Conservation (phyloP, 2,797 vertebrate genomes). For the Cercopithecus diana region DNA sequence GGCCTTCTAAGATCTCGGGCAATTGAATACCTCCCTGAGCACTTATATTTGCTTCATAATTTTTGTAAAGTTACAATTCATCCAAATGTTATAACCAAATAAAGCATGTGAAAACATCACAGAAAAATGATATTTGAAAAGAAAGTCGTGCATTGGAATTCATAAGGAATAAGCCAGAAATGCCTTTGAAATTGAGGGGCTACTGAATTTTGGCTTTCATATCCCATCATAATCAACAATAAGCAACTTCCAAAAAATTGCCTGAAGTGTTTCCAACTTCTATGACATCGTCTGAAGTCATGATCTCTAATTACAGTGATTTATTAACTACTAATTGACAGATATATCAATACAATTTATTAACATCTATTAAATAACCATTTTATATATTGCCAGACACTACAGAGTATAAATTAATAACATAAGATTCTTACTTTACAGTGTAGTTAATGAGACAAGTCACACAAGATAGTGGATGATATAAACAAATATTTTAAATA, state of each 20-base stretch:
- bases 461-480: neutral
- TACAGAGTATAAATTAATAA: neutral
- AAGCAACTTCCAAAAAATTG: neutral
- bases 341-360: neutral
- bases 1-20: conserved; percentile 44
- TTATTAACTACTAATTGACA: conserved; percentile 9
- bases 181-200: conserved; percentile 10
- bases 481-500: conserved; percentile 34
- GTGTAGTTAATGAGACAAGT: neutral
- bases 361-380: neutral
- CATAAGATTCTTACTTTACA: neutral
- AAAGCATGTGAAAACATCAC: conserved; percentile 64
- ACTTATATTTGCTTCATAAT: conserved; percentile 38
- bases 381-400: neutral
- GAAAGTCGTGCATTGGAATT: neutral
- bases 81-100: conserved; percentile 67
- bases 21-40: neutral
- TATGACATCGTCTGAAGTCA: conserved; percentile 18
- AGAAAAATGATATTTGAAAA: conserved; percentile 62
- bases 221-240: neutral
- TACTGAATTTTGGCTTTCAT: neutral
- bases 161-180: neutral
- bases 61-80: conserved; percentile 56
- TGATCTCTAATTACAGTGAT: neutral
- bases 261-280: conserved; percentile 9